Percentiles rank a stretch among this genome's conserved stretches.
phyloP scores from a whole-genome alignment of 1,140 invertebrate genomes.

The Caenorhabditis tropicalis region DNA sequence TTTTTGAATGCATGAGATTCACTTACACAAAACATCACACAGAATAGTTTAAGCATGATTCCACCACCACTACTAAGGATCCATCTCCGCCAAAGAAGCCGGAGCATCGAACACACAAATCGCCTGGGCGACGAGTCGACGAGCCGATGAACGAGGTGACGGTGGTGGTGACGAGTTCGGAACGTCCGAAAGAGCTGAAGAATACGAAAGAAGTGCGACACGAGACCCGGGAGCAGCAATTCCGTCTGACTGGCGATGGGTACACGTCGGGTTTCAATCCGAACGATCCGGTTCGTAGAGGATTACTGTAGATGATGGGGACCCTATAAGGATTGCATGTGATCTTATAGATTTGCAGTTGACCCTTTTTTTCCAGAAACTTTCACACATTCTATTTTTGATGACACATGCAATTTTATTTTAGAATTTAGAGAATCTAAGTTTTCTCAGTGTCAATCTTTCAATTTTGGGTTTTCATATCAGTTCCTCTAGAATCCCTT shows the following conservation, averaged over 20 bases:
- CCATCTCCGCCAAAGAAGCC: conserved; percentile 48
- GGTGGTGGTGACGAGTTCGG: conserved; percentile 5
- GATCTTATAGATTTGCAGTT: too few species aligned
- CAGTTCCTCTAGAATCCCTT: neutral
- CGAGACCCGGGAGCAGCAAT: conserved; percentile 39
- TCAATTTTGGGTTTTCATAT: neutral
- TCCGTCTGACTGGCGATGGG: conserved; percentile 48
- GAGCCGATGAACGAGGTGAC: conserved; percentile 40
- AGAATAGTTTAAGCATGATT: conserved; percentile 10
- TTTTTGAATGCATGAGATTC: neutral
- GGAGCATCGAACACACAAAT: conserved; percentile 38
- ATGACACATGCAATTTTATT: neutral
- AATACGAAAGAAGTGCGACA: conserved; percentile 45
- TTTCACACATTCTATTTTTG: too few species aligned
- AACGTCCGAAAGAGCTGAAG: conserved; percentile 18
- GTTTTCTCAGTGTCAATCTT: neutral
- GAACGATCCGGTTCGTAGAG: conserved; percentile 38
- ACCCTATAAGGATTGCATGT: neutral
- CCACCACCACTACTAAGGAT: neutral
- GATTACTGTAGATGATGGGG: neutral
- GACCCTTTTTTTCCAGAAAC: too few species aligned
- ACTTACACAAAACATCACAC: neutral
- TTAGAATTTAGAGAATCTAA: neutral
- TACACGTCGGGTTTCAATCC: conserved; percentile 46
- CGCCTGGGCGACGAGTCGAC: neutral